These are phyloP conservation scores for Calameuta idolon DNA, from an alignment of 2,888 invertebrate genomes.

Conservation along the genomic window DNA sequence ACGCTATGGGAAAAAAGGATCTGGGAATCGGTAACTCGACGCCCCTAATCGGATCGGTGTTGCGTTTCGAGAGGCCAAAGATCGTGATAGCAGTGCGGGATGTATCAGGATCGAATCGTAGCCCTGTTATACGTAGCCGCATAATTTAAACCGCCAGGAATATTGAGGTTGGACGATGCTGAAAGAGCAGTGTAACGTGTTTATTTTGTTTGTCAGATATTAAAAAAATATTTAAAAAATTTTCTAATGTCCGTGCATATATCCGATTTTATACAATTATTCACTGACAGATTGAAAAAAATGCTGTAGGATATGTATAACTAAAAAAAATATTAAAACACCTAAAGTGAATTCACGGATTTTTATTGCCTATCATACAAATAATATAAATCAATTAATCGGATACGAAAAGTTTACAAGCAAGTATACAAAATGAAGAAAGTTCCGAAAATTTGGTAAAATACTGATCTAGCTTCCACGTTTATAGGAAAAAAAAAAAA, in stretches of 20 bases:
- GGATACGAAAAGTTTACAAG: neutral
- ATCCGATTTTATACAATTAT: neutral
- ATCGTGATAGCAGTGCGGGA: conserved; percentile 4
- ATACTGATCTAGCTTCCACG: neutral
- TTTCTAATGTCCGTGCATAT: neutral
- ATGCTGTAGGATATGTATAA: neutral
- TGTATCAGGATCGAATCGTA: conserved; percentile 1
- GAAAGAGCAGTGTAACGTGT: neutral
- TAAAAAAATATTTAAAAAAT: neutral
- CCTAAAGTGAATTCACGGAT: conserved; percentile 22
- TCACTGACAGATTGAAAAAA: neutral
- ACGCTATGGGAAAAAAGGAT: conserved; percentile 4
- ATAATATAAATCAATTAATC: conserved; percentile 8
- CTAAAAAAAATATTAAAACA: conserved; percentile 26
- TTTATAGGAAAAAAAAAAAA: neutral
- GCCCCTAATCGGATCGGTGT: conserved; percentile 56
- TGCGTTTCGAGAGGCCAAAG: conserved; percentile 42
- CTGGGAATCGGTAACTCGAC: conserved; percentile 48
- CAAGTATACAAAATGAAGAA: neutral
- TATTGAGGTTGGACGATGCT: neutral
- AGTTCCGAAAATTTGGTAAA: neutral
- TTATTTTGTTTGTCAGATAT: neutral
- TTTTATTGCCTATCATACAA: conserved; percentile 22
- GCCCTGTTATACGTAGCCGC: neutral
- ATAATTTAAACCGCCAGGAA: neutral